Evolutionary conservation across 2,797 vertebrate species (phyloP), one percentile per base, ranked within the genome.

Genomic region (Rhyacichthys aspro): DNA sequence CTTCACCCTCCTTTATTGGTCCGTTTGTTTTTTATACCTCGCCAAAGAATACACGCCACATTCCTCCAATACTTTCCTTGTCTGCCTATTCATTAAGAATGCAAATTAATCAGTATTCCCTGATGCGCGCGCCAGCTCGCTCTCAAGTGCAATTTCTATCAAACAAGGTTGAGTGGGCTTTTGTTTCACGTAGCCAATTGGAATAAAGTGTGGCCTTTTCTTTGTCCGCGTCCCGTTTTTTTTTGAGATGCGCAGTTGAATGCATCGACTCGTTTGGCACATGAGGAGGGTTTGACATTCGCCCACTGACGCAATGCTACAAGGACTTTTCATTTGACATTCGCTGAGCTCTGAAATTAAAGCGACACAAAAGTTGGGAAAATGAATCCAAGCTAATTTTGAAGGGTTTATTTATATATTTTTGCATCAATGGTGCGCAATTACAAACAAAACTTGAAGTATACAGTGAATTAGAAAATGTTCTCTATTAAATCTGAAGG

Each of bases 121-220:
- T 82, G 83, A 85, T 75, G 83, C 79, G 60, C 79, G 84, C 58
- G 82, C 82, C 85, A 88, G 80, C 82, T 70, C 78, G 74, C 85
- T 86, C 85, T 88, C 86, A 87, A 89, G 87, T 86, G 84, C 85
- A 86, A 83, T 90, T 88, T 89, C 84, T 88, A 87, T 88, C 89
- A 87, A 15, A 86, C 89, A 90, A 90, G 87, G 89, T 88, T 88
- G 89, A 89, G 87, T 87, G 82, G 82, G 81, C 81, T 88, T 90
- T 90, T 89, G 89, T 90, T 86, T 89, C 74, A 85, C 67, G 70
- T 70, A 85, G 81, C 81, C 82, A 87, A 86, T 82, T 85, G 78
- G 84, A 89, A 73, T 76, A 72, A 84, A 80, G 71, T 63, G 74
- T n/a, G 42, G 72, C 62, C 70, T 65, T 33, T 44, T 72, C 74